A percentile compares a stretch with the other conserved stretches of the same genome.
Conservation (phyloP, 2,113 vertebrate species). For the Murina feae region DNA sequence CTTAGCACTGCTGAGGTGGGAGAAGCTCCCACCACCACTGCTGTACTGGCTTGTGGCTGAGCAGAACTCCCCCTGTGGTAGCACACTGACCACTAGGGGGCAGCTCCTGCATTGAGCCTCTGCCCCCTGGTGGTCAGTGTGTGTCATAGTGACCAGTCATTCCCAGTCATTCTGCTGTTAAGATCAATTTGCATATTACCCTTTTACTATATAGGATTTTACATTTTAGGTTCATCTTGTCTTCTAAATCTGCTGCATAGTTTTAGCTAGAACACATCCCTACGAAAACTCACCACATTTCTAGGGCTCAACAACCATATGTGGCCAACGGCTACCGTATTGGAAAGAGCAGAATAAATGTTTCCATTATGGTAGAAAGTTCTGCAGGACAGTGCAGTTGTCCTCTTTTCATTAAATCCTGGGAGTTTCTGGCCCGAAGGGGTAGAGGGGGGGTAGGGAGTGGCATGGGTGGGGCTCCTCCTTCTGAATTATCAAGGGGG, state of each 20-base stretch:
- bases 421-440: neutral
- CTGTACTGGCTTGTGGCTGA: too few species aligned
- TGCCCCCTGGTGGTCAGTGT: too few species aligned
- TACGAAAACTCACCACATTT: neutral
- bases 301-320: neutral
- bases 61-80: too few species aligned
- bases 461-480: neutral
- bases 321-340: neutral
- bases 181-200: too few species aligned
- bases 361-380: neutral
- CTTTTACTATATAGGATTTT: too few species aligned
- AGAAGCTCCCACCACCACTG: too few species aligned
- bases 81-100: too few species aligned
- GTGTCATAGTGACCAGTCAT: too few species aligned
- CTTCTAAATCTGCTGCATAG: neutral
- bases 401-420: neutral
- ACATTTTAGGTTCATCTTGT: neutral
- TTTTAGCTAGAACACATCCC: neutral
- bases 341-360: neutral
- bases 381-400: accelerated
- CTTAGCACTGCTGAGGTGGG: too few species aligned
- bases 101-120: too few species aligned
- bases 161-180: too few species aligned
- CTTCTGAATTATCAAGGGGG: constrained; percentile 43
- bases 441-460: neutral